Conservation (phyloP, 1,140 invertebrate species). For the Diorhabda carinulata region DNA sequence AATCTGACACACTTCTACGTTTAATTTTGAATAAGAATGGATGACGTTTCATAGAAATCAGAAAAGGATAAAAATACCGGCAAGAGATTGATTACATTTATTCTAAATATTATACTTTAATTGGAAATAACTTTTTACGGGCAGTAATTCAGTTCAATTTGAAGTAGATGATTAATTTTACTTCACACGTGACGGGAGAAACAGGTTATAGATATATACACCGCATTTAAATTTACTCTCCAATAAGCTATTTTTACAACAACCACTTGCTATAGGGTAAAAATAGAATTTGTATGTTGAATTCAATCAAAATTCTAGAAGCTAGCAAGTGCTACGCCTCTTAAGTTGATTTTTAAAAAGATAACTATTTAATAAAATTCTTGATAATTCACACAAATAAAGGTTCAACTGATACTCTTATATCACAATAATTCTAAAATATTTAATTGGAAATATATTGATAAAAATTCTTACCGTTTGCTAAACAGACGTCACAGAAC, state of each 20-base stretch:
- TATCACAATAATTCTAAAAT: neutral
- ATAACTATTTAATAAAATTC: neutral
- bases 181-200: neutral
- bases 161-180: neutral
- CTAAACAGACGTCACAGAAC: conserved; percentile 44
- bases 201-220: neutral
- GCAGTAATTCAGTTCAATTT: neutral
- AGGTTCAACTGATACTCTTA: neutral
- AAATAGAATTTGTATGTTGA: conserved; percentile 25
- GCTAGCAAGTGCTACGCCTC: conserved; percentile 22
- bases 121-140: neutral
- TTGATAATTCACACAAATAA: neutral
- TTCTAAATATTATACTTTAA: neutral
- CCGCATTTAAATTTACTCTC: no score
- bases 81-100: neutral
- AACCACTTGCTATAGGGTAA: conserved; percentile 31
- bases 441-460: conserved; percentile 4
- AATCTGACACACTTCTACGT: conserved; percentile 27
- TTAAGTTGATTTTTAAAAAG: neutral
- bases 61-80: neutral
- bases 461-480: conserved; percentile 40
- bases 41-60: conserved; percentile 10
- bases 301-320: neutral
- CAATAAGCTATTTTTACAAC: conserved; percentile 24
- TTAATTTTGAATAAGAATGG: conserved; percentile 18